Evolutionary conservation across 2,113 vertebrate genomes (phyloP), one percentile per base, ranked within the genome.

Genomic region (cattle (Bos taurus)): DNA sequence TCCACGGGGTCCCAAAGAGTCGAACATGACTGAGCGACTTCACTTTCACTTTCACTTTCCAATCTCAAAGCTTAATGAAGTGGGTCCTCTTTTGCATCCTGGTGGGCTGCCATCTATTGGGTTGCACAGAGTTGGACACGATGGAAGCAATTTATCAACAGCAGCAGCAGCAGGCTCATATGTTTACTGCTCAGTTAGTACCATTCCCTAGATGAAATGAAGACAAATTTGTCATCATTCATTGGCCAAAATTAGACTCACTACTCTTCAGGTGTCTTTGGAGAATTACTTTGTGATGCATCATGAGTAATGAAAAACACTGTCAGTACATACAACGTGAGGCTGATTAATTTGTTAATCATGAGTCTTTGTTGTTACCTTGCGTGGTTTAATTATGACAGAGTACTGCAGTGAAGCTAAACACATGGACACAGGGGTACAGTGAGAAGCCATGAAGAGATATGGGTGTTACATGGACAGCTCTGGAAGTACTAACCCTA

Each of bases 381-480:
- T 92, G 40, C 96, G 88, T 77, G 80, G 52, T 78, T 90, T 92
- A 98, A 97, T 96, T 97, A 96, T 90, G 95, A 97, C 81, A 74
- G 95, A 97, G 59, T 71, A 88, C 84, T 82, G 21, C 88, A 64
- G n/a, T 33, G 14, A 96, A 93, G 80, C n/a, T 56, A 88, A 98
- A 92, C 88, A 90, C 96, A 33, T 82, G 80, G 62, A 13, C 60
- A 87, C 80, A 54, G 26, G 52, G 54, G 23, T 88, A 19, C 25
- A 67, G 40, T 90, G 94, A 96, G 90, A 93, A 92, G 21, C 56
- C 87, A 96, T 71, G 21, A 96, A 86, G 71, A 71, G 56, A 67
- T 86, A 6, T 54, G 93, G 91, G 25, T 26, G 17, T 71, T 90
- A 92, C 80, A 67, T 19, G 21, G 56, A 81, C 94, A 86, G 8